Conservation (phyloP, 35 echinoderm and acorn worm species). For the Chiridota heheva region DNA sequence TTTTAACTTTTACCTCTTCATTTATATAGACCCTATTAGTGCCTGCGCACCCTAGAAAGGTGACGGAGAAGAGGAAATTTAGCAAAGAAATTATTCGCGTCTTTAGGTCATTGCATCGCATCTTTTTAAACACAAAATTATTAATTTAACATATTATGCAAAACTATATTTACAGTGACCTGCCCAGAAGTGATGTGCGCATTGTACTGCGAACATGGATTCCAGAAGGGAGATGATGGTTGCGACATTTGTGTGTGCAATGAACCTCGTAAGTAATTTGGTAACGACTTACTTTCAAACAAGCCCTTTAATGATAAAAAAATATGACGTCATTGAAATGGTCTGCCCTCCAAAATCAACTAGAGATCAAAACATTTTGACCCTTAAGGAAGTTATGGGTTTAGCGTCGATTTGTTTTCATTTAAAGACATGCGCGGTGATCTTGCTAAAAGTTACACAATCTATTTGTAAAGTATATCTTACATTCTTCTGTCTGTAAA, state of each 20-base stretch:
- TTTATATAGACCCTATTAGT: too few species aligned
- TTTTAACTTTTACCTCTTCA: too few species aligned
- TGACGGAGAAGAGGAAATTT: not conserved
- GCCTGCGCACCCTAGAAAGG: not conserved
- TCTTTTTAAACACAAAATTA: not conserved
- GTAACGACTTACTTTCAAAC: not conserved
- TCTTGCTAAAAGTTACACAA: too few species aligned
- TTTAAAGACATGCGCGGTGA: too few species aligned
- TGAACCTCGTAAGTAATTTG: constrained; percentile 21
- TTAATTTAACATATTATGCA: not conserved
- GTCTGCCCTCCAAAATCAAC: not conserved
- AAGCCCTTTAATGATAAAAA: not conserved
- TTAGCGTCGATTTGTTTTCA: not conserved
- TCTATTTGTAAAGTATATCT: too few species aligned
- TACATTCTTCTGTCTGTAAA: too few species aligned
- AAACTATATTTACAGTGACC: not conserved
- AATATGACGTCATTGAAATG: not conserved
- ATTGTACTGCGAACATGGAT: constrained; percentile 39
- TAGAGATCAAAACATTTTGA: not conserved
- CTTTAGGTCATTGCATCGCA: not conserved
- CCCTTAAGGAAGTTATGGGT: not conserved
- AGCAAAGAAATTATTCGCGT: not conserved
- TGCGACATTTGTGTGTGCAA: constrained; percentile 44
- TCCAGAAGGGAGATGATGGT: constrained; percentile 19
- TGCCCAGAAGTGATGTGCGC: constrained; percentile 29